Evolutionary conservation across 2,888 invertebrate species (phyloP).

Genomic region (Choristoneura rosaceana): DNA sequence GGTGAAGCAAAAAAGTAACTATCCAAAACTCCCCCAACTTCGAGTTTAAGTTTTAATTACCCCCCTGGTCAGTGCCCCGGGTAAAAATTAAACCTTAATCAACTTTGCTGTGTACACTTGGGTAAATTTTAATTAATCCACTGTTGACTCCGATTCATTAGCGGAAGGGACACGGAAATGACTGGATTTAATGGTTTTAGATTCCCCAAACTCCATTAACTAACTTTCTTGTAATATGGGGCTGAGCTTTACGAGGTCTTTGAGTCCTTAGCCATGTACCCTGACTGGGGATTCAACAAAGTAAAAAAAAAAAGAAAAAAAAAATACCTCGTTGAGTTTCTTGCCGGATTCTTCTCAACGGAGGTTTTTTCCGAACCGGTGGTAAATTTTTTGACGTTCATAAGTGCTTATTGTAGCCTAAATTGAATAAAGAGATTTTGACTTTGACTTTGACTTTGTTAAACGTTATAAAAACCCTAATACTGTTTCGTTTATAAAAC

Average conservation of each 20-base stretch:
- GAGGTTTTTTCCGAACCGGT: too few relatives aligned
- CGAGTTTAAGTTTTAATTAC: conserved; percentile 26
- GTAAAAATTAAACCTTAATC: conserved; percentile 35
- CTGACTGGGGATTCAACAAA: too few relatives aligned
- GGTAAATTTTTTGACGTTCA: too few relatives aligned
- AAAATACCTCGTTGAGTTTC: too few relatives aligned
- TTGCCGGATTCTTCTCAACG: too few relatives aligned
- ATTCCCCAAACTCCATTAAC: neutral
- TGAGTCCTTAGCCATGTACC: neutral
- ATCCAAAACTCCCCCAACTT: neutral
- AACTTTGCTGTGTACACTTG: conserved; percentile 41
- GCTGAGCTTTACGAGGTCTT: too few relatives aligned
- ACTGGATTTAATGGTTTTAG: neutral
- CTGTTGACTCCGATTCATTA: conserved; percentile 44
- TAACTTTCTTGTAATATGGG: neutral
- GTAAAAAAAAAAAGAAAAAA: too few relatives aligned
- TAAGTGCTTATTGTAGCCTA: too few relatives aligned
- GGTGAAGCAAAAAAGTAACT: neutral
- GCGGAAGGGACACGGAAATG: neutral
- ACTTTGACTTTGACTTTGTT: too few relatives aligned
- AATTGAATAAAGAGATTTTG: too few relatives aligned
- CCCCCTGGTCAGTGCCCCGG: conserved; percentile 17
- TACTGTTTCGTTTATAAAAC: too few relatives aligned
- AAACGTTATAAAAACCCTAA: too few relatives aligned
- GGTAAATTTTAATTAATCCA: conserved; percentile 48